These are phyloP conservation scores for Lordiphosa clarofinis DNA, from an alignment of 1,140 invertebrate genomes.

Conservation along the genomic window DNA sequence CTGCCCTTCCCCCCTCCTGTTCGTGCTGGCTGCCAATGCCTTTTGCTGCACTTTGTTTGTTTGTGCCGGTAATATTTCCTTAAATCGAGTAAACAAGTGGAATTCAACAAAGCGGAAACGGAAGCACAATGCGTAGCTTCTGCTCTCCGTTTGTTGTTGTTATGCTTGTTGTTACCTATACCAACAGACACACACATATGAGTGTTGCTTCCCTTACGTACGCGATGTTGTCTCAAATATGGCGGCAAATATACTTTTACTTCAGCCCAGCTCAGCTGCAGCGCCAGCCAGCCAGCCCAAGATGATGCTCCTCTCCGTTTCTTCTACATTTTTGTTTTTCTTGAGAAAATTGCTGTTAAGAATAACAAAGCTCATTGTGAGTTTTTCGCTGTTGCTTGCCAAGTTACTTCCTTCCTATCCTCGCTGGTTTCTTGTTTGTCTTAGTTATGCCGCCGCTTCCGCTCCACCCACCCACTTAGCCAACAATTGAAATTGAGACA, in stretches of 20 bases:
- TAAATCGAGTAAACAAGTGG: conserved; percentile 77
- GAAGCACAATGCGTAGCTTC: conserved; percentile 73
- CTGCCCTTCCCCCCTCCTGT: conserved; percentile 25
- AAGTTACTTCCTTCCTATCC: conserved; percentile 57
- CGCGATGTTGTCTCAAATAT: conserved; percentile 77
- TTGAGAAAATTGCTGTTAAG: conserved; percentile 71
- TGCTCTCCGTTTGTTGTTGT: conserved; percentile 10
- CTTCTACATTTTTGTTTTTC: conserved; percentile 64
- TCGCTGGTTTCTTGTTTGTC: conserved; percentile 4
- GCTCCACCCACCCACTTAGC: conserved; percentile 1
- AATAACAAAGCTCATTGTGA: conserved; percentile 68
- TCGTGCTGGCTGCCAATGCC: conserved; percentile 45
- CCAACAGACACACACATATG: conserved; percentile 17
- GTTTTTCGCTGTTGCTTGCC: conserved; percentile 53
- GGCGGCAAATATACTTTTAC: conserved; percentile 73
- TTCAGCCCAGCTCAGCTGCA: conserved; percentile 40
- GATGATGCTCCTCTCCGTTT: conserved; percentile 9
- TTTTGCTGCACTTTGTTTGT: conserved; percentile 74
- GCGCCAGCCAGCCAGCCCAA: conserved; percentile 23
- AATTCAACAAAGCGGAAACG: conserved; percentile 77
- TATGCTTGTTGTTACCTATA: conserved; percentile 26
- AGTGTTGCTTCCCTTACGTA: conserved; percentile 43
- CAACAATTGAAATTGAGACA: conserved; percentile 64
- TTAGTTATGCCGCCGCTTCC: conserved; percentile 44
- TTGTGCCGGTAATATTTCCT: conserved; percentile 77